Evolutionary conservation across 35 echinoderm and acorn worm genomes (phyloP).

Genomic region (Acanthaster planci): DNA sequence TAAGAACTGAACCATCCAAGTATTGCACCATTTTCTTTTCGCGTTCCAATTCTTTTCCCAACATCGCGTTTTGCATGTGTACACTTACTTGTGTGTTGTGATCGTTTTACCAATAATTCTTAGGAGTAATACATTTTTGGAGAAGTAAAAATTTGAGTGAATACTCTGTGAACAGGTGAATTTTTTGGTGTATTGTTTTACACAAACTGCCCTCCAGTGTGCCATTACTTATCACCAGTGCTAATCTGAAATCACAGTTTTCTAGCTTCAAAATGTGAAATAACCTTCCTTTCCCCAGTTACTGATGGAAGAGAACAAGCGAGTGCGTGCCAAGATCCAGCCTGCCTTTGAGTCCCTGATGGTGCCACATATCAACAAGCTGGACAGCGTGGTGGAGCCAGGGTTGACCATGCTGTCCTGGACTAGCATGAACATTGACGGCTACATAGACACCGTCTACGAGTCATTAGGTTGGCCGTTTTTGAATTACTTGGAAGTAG

Average conservation of each 20-base stretch:
- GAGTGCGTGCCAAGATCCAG: slow-evolving; percentile 82
- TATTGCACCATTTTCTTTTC: too few species aligned
- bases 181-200: too few species aligned
- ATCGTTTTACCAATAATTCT: too few species aligned
- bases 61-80: too few species aligned
- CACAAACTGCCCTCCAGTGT: neutral
- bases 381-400: slow-evolving; percentile 78
- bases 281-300: slow-evolving; percentile 43
- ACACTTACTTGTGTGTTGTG: too few species aligned
- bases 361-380: slow-evolving; percentile 79
- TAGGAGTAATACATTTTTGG: too few species aligned
- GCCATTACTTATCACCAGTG: neutral
- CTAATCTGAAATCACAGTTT: neutral
- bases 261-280: neutral
- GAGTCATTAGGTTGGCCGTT: slow-evolving; percentile 65
- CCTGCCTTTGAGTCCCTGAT: slow-evolving; percentile 87
- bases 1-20: too few species aligned
- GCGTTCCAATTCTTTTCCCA: too few species aligned
- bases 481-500: too few species aligned
- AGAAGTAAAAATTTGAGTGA: too few species aligned
- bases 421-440: slow-evolving; percentile 94
- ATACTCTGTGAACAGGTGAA: too few species aligned
- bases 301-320: slow-evolving; percentile 85
- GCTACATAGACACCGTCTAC: slow-evolving; percentile 69
- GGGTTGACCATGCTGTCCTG: slow-evolving; percentile 88